Evolutionary conservation across 2,113 vertebrate species (phyloP), one percentile per base, ranked within the genome.

Genomic region (Dendrocopos noguchii): DNA sequence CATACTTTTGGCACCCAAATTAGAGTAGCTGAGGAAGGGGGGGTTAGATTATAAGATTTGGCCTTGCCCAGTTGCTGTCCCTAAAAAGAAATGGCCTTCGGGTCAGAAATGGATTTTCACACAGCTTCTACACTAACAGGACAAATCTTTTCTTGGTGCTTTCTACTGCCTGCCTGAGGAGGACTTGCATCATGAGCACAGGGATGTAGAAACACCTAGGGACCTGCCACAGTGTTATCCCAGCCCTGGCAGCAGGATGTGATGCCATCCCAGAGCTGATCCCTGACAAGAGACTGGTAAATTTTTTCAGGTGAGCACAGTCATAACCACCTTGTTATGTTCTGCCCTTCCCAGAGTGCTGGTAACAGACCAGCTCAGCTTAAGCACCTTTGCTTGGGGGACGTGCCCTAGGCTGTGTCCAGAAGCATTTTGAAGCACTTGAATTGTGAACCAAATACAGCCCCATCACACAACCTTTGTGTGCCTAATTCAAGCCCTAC

Each of bases 361-460:
- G 3, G 3, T 60, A 56, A 15, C 4, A 5, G 8, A 57, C 10
- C 29, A 64, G 55, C 11, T 70, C 36, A 20, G 10, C 65, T 39
- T 60, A 75, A 70, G 9, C 12, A 33, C 18, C 29, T 89, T 60
- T 27, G 2, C 77, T 28, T 44, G 50, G 31, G 22, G 10, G 64
- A 70, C n/a, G 6, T 7, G 6, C 12, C 4, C 0, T 0, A 67
- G 39, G 29, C 5, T 81, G 47, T 6, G 1, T 12, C 67, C 42
- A 47, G 60, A 34, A 73, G 7, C 18, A 42, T 18, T 88, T 68
- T 52, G 31, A 33, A 31, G 33, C 0, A 0, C 14, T 60, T 46
- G 46, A 83, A 57, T 39, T 34, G 28, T 53, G 28, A 72, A 63
- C 4, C 31, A 39, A 83, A 66, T 14, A 20, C 31, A 76, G 17